Evolutionary conservation across 1,140 invertebrate genomes (phyloP).

Genomic region (Dendroctonus valens): DNA sequence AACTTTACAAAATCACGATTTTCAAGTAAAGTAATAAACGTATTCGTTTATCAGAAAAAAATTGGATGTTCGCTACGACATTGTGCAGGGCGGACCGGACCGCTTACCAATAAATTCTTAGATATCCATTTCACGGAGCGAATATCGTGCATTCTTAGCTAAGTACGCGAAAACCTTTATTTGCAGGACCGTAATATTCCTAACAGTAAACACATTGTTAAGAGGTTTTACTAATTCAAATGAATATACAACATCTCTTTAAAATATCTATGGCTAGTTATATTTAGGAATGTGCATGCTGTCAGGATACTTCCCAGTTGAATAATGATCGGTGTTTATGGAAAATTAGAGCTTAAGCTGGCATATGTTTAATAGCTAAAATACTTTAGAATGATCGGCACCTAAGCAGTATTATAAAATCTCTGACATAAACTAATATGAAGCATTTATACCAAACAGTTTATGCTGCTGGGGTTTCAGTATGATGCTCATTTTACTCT

Average conservation of each 20-base stretch:
- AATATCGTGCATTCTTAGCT: conserved; percentile 5
- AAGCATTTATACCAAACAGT: too few species aligned
- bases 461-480: too few species aligned
- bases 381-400: too few species aligned
- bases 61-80: background rate
- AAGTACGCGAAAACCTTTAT: conserved; percentile 6
- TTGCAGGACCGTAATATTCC: conserved; percentile 1
- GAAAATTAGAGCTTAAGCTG: too few species aligned
- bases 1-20: too few species aligned
- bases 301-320: background rate
- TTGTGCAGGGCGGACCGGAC: conserved; percentile 1
- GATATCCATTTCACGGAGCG: conserved; percentile 3
- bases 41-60: too few species aligned
- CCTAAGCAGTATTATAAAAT: too few species aligned
- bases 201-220: background rate
- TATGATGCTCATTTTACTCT: too few species aligned
- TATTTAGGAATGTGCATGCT: background rate
- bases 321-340: too few species aligned
- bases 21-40: too few species aligned
- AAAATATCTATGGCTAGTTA: conserved; percentile 1
- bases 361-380: too few species aligned
- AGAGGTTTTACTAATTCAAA: conserved; percentile 2
- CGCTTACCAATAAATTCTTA: background rate
- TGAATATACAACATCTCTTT: background rate
- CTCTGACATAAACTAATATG: too few species aligned